These are phyloP conservation scores for Diplodus puntazzo DNA, from an alignment of 2,797 vertebrate species.

Conservation along the genomic window DNA sequence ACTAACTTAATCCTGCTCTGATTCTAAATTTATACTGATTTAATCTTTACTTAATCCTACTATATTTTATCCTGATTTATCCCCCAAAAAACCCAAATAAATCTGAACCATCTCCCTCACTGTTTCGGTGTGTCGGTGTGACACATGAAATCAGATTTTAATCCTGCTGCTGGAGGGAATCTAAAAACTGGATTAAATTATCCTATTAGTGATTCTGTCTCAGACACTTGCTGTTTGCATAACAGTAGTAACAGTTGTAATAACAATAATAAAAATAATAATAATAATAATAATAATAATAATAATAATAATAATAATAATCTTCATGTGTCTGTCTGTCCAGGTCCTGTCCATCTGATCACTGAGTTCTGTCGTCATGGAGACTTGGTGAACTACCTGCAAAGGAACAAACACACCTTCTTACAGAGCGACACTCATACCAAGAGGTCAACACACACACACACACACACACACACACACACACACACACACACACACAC, in stretches of 20 bases:
- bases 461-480: neutral
- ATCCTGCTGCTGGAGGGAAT: neutral
- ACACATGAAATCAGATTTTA: neutral
- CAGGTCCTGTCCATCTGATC: slow-evolving; percentile 94
- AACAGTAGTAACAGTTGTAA: too few relatives aligned
- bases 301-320: too few relatives aligned
- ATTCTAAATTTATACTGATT: neutral
- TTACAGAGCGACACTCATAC: slow-evolving; percentile 76
- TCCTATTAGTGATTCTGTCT: too few relatives aligned
- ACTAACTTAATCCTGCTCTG: neutral
- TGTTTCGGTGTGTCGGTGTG: too few relatives aligned
- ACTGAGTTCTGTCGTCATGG: slow-evolving; percentile 93
- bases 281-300: too few relatives aligned
- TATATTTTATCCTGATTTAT: too few relatives aligned
- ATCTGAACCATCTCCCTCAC: too few relatives aligned
- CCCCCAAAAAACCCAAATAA: too few relatives aligned
- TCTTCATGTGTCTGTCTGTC: slow-evolving; percentile 23
- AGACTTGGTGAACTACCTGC: slow-evolving; percentile 91
- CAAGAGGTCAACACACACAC: slow-evolving; percentile 55
- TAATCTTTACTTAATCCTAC: too few relatives aligned
- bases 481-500: neutral
- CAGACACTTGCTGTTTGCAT: too few relatives aligned
- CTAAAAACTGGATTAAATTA: too few relatives aligned
- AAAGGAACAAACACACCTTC: slow-evolving; percentile 91
- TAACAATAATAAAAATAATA: too few relatives aligned